Percentiles rank a stretch among this genome's conserved stretches.
Conservation (phyloP, 2,113 vertebrate species). For the Gymnobelideus leadbeateri region DNA sequence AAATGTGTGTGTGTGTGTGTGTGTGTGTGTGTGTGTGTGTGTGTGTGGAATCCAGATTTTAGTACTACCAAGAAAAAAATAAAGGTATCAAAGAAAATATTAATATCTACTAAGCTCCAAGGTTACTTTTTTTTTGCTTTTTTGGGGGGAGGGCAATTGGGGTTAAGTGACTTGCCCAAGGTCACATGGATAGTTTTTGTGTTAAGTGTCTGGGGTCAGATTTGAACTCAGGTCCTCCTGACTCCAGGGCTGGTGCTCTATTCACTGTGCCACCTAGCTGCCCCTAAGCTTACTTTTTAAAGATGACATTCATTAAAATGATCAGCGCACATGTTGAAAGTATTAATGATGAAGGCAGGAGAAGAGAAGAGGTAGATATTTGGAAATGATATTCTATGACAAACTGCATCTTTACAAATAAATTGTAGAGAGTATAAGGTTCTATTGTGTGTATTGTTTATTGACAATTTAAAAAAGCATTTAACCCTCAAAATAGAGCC, state of each 20-base stretch:
- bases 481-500: background rate
- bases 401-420: background rate
- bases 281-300: no score
- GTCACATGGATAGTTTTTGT: no score
- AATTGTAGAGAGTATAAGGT: background rate
- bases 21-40: background rate
- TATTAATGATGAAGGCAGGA: background rate
- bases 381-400: background rate
- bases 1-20: background rate
- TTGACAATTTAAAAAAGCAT: background rate
- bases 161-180: no score
- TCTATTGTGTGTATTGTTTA: background rate
- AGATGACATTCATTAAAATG: background rate
- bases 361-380: background rate
- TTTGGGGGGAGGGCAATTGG: no score
- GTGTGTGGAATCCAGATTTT: background rate
- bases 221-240: no score
- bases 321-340: background rate
- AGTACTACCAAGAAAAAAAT: background rate
- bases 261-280: no score
- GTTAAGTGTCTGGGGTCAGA: no score
- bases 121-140: background rate
- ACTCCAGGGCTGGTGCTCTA: no score
- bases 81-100: background rate
- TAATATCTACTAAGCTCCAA: background rate